Evolutionary conservation across 2,888 invertebrate genomes (phyloP).

Genomic region (Pemphredon lugubris): DNA sequence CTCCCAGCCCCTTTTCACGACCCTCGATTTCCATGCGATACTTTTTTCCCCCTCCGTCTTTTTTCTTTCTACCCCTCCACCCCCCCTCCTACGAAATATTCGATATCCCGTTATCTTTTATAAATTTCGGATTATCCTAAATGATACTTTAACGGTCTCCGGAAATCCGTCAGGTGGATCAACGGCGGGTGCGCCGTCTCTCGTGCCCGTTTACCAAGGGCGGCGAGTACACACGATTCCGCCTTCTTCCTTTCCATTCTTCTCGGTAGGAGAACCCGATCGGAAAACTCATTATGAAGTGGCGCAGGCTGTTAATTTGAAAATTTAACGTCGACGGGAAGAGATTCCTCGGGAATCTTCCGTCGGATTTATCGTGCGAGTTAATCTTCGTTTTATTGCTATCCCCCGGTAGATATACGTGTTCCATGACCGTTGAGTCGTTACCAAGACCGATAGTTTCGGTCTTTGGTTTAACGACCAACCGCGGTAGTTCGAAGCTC

Average conservation of each 20-base stretch:
- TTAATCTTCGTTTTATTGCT: constrained; percentile 50
- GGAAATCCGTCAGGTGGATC: constrained; percentile 13
- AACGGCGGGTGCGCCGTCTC: too few relatives aligned
- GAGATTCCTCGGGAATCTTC: not conserved
- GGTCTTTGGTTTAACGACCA: constrained; percentile 36
- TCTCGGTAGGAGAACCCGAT: too few relatives aligned
- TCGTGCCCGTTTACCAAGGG: too few relatives aligned
- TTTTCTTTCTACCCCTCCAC: constrained; percentile 1
- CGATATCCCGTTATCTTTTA: constrained; percentile 16
- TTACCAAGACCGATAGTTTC: constrained; percentile 42
- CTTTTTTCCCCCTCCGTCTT: not conserved
- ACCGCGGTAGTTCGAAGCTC: constrained; percentile 7
- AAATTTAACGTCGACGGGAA: constrained; percentile 1
- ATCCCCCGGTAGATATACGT: constrained; percentile 14
- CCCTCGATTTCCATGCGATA: not conserved
- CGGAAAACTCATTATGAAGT: not conserved
- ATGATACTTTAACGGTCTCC: constrained; percentile 39
- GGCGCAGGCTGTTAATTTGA: constrained; percentile 1
- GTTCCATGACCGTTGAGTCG: constrained; percentile 24
- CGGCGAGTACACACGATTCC: too few relatives aligned
- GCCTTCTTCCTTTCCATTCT: too few relatives aligned
- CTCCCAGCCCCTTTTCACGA: too few relatives aligned
- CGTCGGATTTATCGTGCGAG: constrained; percentile 35
- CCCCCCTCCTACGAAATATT: constrained; percentile 4
- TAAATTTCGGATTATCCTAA: constrained; percentile 50